phyloP scores from a whole-genome alignment of 2,797 vertebrate genomes.

The Tympanoctomys barrerae region DNA sequence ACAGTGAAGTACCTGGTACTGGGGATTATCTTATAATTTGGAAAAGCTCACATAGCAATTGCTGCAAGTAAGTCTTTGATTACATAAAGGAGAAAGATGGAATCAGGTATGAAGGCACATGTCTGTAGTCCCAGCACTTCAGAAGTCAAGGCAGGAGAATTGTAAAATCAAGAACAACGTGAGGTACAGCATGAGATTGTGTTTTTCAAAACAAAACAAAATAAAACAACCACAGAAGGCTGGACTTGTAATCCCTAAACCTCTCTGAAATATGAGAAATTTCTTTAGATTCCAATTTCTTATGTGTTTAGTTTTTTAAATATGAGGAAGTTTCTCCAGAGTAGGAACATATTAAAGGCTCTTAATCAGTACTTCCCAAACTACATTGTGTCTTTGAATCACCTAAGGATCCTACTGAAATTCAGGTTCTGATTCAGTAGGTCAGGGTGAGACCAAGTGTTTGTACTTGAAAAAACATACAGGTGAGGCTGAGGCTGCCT shows the following conservation, averaged over 20 bases:
- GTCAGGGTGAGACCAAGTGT: neutral
- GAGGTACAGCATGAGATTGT: neutral
- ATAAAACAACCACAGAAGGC: neutral
- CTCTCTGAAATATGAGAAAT: neutral
- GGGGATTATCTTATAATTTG: neutral
- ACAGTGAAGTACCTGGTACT: constrained; percentile 5
- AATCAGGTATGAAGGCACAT: neutral
- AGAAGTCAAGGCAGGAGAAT: neutral
- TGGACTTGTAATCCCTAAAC: neutral
- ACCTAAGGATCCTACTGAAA: constrained; percentile 28
- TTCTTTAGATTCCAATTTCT: neutral
- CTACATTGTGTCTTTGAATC: neutral
- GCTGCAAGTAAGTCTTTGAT: constrained; percentile 24
- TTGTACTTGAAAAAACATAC: neutral
- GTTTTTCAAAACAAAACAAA: neutral
- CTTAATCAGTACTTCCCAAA: constrained; percentile 26
- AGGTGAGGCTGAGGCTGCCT: constrained; percentile 42
- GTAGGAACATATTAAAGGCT: constrained; percentile 5
- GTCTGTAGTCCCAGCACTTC: neutral
- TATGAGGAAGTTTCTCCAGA: constrained; percentile 6
- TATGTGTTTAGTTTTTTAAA: neutral
- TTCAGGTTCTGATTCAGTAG: constrained; percentile 40
- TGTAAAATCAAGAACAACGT: neutral
- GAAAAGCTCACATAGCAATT: constrained; percentile 23
- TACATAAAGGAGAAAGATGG: neutral